Evolutionary conservation across 2,113 vertebrate genomes (phyloP), one percentile per base, ranked within the genome.

Genomic region (Paralichthys olivaceus): DNA sequence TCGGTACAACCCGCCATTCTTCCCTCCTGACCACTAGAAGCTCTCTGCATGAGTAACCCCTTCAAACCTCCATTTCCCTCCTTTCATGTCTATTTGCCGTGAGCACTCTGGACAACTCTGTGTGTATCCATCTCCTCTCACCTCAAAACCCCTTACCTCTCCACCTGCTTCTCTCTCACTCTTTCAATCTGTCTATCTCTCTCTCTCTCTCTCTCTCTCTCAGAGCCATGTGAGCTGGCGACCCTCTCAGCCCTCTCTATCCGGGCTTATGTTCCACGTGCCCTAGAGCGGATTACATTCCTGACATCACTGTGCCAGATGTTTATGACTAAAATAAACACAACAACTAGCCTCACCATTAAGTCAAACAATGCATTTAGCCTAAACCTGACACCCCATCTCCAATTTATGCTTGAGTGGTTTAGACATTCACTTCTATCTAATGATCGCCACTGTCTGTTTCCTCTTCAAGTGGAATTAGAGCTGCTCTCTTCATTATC

Each of bases 221-320:
- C 56, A 9, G 29, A 72, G 68, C 89, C 90, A 83, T 85, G 90
- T 80, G 90, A 93, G 71, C 54, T 11, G 69, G 29, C 80, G 72
- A 89, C 90, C 87, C 88, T 70, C 77, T 78, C 83, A 64, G 72
- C 63, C 61, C 80, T 85, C 84, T 85, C 90, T 82, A 90, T 91
- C 90, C 83, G 19, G 83, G 92, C 87, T 94, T 91, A 93, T 8
- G 0, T 13, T 80, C 73, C 93, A 93, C 88, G 85, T 93, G 91
- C 71, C 85, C 76, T 11, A 80, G 84, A 93, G 91, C 82, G 81
- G 93, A 92, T 95, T 93, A 92, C 86, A 81, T 84, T 88, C 89
- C 78, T 92, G 90, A 90, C 92, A 92, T 94, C 93, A 88, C 83
- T 61, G 57, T 20, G 90, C 88, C 94, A 94, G 92, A 94, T 93